These are phyloP conservation scores for Sebastiscus tertius DNA, from an alignment of 2,797 vertebrate genomes.

Conservation along the genomic window DNA sequence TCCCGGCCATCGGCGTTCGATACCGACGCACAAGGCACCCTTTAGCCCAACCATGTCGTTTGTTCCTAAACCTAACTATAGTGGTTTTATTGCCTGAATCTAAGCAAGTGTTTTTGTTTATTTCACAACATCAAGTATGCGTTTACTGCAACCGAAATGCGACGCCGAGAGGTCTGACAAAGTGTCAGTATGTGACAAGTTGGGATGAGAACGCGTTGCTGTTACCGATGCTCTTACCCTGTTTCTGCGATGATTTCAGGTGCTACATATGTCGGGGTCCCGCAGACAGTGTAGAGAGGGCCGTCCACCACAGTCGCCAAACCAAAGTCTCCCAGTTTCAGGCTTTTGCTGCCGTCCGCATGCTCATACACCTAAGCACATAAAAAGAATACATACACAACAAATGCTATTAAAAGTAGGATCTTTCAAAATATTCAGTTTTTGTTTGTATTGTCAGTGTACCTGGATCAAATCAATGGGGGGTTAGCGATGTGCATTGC, in stretches of 20 bases:
- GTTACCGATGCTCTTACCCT: slow-evolving; percentile 82
- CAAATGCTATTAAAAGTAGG: background rate
- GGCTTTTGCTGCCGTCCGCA: slow-evolving; percentile 96
- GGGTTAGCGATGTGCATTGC: background rate
- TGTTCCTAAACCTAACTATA: no score
- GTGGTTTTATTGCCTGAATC: no score
- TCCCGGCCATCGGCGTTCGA: no score
- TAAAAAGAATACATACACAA: background rate
- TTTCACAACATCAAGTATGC: no score
- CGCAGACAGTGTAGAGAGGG: slow-evolving; percentile 96
- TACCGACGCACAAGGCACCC: no score
- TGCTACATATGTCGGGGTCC: slow-evolving; percentile 98
- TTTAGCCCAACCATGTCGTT: no score
- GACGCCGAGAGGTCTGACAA: no score
- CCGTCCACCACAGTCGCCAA: slow-evolving; percentile 95
- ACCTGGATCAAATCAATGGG: background rate
- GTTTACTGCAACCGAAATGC: no score
- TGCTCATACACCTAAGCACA: slow-evolving; percentile 93
- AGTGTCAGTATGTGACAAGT: no score
- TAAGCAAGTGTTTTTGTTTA: no score
- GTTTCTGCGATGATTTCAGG: slow-evolving; percentile 98
- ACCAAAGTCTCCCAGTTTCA: slow-evolving; percentile 97
- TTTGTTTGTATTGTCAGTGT: background rate
- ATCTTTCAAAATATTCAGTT: background rate
- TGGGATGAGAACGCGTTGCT: no score